Evolutionary conservation across 2,113 vertebrate species (phyloP).

Genomic region (Cygnus atratus): DNA sequence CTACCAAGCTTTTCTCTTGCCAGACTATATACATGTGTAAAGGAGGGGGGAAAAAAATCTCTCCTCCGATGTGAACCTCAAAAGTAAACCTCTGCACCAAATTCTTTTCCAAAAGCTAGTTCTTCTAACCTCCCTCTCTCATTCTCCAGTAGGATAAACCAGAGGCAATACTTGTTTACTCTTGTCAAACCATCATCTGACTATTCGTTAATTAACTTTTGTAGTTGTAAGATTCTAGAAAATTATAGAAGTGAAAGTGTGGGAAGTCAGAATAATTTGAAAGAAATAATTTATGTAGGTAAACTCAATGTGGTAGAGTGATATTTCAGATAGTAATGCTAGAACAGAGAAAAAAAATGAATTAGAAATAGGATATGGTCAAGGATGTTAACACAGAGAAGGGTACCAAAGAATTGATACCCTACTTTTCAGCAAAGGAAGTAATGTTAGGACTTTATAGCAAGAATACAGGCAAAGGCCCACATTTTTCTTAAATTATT

Average conservation of each 20-base stretch:
- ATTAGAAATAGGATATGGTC: background rate
- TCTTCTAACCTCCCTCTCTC: background rate
- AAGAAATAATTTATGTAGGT: background rate
- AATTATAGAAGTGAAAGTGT: background rate
- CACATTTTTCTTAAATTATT: background rate
- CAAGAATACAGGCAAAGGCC: background rate
- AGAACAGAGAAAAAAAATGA: background rate
- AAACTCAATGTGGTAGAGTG: background rate
- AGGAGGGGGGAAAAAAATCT: background rate
- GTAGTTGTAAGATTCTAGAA: background rate
- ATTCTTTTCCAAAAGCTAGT: background rate
- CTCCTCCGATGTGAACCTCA: background rate
- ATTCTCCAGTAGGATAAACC: background rate
- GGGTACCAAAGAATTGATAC: background rate
- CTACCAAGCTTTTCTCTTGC: background rate
- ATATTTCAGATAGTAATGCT: background rate
- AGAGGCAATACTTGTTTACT: background rate
- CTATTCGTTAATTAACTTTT: conserved; percentile 13
- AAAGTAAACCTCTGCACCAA: background rate
- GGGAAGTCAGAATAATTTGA: background rate
- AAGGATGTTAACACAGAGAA: background rate
- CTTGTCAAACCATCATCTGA: background rate
- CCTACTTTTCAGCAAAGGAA: background rate
- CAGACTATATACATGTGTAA: fast-evolving
- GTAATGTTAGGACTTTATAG: background rate